Evolutionary conservation across 2,113 vertebrate genomes (phyloP).

Genomic region (Vidua macroura): DNA sequence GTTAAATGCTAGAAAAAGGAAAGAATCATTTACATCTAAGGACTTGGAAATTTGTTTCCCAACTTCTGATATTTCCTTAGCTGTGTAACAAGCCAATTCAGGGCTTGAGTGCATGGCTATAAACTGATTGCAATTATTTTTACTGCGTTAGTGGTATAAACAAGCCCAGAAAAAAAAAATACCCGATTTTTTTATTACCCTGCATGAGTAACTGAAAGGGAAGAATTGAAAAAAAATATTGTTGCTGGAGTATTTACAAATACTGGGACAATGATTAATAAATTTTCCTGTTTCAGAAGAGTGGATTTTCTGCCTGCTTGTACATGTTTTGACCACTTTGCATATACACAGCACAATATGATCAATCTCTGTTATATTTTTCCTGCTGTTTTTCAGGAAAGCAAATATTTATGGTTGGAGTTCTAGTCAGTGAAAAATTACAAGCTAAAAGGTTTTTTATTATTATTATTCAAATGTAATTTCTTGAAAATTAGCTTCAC

Average conservation of each 20-base stretch:
- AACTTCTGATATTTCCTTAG: background rate
- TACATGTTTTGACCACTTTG: background rate
- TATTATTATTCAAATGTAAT: background rate
- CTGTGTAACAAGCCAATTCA: background rate
- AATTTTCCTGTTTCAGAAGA: background rate
- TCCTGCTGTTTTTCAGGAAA: background rate
- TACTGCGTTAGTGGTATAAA: background rate
- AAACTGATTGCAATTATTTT: background rate
- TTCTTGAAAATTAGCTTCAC: background rate
- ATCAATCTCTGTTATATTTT: background rate
- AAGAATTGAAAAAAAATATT: background rate
- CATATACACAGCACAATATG: fast-evolving
- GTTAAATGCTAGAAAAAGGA: background rate
- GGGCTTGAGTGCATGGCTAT: background rate
- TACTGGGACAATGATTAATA: background rate
- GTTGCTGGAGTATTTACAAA: background rate
- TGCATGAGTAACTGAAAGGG: background rate
- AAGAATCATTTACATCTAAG: background rate
- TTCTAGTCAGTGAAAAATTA: background rate
- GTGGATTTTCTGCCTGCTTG: background rate
- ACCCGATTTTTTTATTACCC: background rate
- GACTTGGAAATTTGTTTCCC: background rate
- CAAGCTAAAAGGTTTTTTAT: background rate
- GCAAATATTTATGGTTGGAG: background rate
- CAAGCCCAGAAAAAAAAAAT: background rate